Percentiles rank a stretch among this genome's conserved stretches.
Evolutionary conservation across 2,888 invertebrate genomes (phyloP).

Genomic region (Oxycera nigricornis): DNA sequence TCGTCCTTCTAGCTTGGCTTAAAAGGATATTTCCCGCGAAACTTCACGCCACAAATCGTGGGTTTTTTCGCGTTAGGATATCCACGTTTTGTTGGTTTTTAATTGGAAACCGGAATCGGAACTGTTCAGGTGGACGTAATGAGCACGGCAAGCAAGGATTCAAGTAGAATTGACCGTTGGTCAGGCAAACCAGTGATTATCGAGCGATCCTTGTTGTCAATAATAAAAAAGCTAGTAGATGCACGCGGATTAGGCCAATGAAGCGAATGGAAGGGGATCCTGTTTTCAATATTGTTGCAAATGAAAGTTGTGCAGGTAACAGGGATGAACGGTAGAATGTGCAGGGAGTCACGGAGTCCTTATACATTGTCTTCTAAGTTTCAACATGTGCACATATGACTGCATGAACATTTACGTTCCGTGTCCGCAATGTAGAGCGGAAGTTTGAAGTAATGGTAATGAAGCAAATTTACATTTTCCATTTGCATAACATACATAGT

Average conservation of each 20-base stretch:
- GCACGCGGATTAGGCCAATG: conserved; percentile 20
- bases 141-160: not conserved
- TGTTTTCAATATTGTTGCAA: not conserved
- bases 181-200: not conserved
- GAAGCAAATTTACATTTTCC: conserved; percentile 17
- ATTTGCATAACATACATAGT: too few relatives aligned
- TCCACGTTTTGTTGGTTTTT: not conserved
- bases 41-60: not conserved
- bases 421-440: not conserved
- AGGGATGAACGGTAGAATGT: too few relatives aligned
- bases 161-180: not conserved
- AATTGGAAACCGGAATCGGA: not conserved
- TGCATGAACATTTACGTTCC: not conserved
- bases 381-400: not conserved
- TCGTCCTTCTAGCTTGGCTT: too few relatives aligned
- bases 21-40: too few relatives aligned
- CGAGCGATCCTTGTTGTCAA: not conserved
- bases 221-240: not conserved
- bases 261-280: not conserved
- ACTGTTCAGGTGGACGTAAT: conserved; percentile 9
- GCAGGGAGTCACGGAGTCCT: too few relatives aligned
- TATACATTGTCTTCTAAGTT: too few relatives aligned
- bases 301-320: not conserved
- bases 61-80: not conserved
- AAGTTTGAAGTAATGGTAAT: conserved; percentile 8